Evolutionary conservation across 1,140 invertebrate species (phyloP).

Genomic region (Ridgeia piscesae): DNA sequence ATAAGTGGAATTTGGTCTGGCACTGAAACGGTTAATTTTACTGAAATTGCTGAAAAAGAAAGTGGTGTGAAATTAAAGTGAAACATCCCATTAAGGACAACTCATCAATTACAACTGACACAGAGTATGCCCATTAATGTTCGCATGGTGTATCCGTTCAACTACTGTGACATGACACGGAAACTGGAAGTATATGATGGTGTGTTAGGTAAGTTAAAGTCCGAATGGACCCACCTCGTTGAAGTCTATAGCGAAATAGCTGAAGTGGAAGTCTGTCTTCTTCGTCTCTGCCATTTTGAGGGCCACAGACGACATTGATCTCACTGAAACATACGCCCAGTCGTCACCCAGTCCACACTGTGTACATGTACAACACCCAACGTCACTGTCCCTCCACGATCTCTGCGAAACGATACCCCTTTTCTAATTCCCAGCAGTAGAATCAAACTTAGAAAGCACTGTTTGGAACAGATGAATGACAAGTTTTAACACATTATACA

Average conservation of each 20-base stretch:
- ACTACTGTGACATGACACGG: neutral
- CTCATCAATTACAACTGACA: neutral
- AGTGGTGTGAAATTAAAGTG: neutral
- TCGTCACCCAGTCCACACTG: neutral
- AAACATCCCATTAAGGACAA: neutral
- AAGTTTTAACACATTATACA: no score
- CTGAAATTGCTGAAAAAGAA: no score
- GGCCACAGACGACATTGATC: constrained; percentile 86
- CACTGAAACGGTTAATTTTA: no score
- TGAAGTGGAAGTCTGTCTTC: constrained; percentile 72
- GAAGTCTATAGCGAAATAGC: constrained; percentile 83
- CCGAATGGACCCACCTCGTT: constrained; percentile 65
- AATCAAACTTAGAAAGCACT: no score
- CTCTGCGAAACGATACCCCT: no score
- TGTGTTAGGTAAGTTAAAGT: no score
- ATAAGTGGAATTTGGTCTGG: no score
- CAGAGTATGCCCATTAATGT: neutral
- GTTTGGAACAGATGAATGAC: no score
- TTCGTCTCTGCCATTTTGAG: constrained; percentile 71
- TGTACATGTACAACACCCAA: neutral
- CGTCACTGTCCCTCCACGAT: no score
- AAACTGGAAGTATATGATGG: neutral
- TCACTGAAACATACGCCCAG: constrained; percentile 57
- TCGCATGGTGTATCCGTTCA: neutral
- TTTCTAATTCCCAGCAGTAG: no score